Evolutionary conservation across 1,140 invertebrate species (phyloP).

Genomic region (Limonius californicus): DNA sequence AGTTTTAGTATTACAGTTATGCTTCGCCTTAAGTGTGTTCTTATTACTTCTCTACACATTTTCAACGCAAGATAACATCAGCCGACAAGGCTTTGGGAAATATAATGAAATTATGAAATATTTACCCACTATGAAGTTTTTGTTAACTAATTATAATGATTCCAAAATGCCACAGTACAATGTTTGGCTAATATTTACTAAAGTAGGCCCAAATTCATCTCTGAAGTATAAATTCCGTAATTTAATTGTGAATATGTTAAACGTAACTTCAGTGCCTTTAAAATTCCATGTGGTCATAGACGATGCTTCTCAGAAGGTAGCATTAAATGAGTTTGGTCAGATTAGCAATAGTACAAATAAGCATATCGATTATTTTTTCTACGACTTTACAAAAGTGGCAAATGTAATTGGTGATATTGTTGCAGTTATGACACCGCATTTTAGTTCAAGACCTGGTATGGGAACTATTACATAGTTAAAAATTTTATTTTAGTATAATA

Average conservation of each 20-base stretch:
- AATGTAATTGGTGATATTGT: slow-evolving; percentile 62
- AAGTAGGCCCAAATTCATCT: slow-evolving; percentile 39
- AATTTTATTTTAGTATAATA: no score
- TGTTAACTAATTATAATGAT: background rate
- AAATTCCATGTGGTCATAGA: slow-evolving; percentile 69
- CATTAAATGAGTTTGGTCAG: slow-evolving; percentile 44
- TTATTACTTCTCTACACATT: background rate
- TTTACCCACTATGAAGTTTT: background rate
- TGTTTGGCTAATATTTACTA: slow-evolving; percentile 46
- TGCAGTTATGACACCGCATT: slow-evolving; percentile 65
- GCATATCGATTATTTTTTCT: slow-evolving; percentile 45
- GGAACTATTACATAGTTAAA: no score
- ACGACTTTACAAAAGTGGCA: slow-evolving; percentile 62
- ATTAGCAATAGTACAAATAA: background rate
- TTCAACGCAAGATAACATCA: background rate
- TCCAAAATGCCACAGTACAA: slow-evolving; percentile 30
- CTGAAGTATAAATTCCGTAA: slow-evolving; percentile 41
- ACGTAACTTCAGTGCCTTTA: slow-evolving; percentile 49
- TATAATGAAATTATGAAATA: background rate
- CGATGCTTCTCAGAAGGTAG: slow-evolving; percentile 57
- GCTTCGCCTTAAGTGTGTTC: background rate
- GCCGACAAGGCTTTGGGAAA: background rate
- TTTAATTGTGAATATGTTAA: slow-evolving; percentile 41
- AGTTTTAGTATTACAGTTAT: background rate
- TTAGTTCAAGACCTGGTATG: slow-evolving; percentile 70